Percentiles rank a stretch among this genome's conserved stretches.
Evolutionary conservation across 2,888 invertebrate species (phyloP).

Genomic region (Lithophane socia): DNA sequence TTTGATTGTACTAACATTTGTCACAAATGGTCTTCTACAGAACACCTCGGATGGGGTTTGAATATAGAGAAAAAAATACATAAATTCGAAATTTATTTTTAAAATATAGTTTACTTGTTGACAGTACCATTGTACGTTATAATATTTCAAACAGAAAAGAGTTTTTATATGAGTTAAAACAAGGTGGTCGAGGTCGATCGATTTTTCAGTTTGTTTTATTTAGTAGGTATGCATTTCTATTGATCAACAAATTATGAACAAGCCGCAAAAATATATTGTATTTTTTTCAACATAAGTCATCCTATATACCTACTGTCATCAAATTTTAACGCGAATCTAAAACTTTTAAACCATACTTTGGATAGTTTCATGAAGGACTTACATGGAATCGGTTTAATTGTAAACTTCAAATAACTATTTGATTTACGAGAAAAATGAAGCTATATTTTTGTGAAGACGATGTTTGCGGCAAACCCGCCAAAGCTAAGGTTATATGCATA

Average conservation of each 20-base stretch:
- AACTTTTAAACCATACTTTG: neutral
- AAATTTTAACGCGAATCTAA: neutral
- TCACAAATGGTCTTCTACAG: slow-evolving; percentile 64
- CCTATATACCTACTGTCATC: no score
- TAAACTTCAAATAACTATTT: neutral
- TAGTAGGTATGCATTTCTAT: neutral
- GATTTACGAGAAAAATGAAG: slow-evolving; percentile 34
- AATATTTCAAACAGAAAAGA: slow-evolving; percentile 19
- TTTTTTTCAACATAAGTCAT: neutral
- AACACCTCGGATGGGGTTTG: slow-evolving; percentile 71
- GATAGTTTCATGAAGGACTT: neutral
- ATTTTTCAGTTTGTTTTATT: neutral
- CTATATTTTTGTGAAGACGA: slow-evolving; percentile 26
- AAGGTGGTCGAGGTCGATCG: slow-evolving; percentile 28
- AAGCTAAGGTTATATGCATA: slow-evolving; percentile 29
- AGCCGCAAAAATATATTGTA: neutral
- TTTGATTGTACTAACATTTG: slow-evolving; percentile 78
- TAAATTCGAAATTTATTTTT: neutral
- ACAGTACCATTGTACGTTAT: neutral
- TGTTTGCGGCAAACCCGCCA: slow-evolving; percentile 5
- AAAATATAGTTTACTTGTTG: neutral
- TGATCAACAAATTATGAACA: slow-evolving; percentile 6
- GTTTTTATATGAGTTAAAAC: slow-evolving; percentile 19
- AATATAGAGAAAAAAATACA: slow-evolving; percentile 66
- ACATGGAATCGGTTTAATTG: neutral